phyloP scores from a whole-genome alignment of 2,888 invertebrate genomes.

The Idaea straminata region DNA sequence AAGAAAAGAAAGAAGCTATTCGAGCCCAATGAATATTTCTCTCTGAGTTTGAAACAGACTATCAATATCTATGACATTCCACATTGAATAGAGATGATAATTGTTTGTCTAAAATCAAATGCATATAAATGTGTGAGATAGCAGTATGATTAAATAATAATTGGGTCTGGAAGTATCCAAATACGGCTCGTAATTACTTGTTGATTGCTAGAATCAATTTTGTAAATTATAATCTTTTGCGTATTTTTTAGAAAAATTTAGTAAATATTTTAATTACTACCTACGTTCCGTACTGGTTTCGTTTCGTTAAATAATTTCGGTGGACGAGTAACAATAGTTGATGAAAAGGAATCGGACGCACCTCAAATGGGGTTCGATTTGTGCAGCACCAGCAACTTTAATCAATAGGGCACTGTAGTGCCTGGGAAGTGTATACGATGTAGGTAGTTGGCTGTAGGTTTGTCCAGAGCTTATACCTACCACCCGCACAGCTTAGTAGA shows the following conservation, averaged over 20 bases:
- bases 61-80: background rate
- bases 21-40: background rate
- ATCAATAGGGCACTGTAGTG: too few species aligned
- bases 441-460: too few species aligned
- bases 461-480: too few species aligned
- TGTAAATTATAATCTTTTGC: background rate
- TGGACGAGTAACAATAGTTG: too few species aligned
- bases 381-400: too few species aligned
- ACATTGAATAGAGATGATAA: background rate
- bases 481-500: too few species aligned
- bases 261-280: background rate
- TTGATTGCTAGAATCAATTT: background rate
- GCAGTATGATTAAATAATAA: background rate
- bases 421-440: too few species aligned
- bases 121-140: slow-evolving; percentile 1
- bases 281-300: too few species aligned
- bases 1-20: too few species aligned
- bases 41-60: background rate
- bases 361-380: too few species aligned
- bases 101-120: background rate
- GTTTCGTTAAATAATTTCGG: too few species aligned
- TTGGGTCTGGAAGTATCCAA: background rate
- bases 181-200: background rate
- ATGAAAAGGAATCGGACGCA: too few species aligned
- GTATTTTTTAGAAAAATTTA: background rate